These are phyloP conservation scores for Atopsyche davidsoni DNA, from an alignment of 1,140 invertebrate species.

Conservation along the genomic window DNA sequence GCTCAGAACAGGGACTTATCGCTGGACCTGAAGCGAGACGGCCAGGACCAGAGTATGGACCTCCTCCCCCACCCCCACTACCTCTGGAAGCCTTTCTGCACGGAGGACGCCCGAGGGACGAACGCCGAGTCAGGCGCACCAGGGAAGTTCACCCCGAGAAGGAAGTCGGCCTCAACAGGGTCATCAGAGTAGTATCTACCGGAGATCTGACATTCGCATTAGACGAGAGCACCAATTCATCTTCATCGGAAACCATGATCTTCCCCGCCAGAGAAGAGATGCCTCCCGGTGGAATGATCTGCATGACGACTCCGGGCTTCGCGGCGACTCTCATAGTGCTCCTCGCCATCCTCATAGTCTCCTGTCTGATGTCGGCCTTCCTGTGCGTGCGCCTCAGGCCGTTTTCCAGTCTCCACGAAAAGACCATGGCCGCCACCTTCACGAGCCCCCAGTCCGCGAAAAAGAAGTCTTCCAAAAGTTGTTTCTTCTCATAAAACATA, in stretches of 20 bases:
- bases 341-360: constrained; percentile 70
- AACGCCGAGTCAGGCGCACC: constrained; percentile 62
- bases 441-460: constrained; percentile 34
- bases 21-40: constrained; percentile 43
- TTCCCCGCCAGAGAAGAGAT: constrained; percentile 56
- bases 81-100: constrained; percentile 59
- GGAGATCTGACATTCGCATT: constrained; percentile 79
- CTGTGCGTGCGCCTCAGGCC: constrained; percentile 72
- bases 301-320: constrained; percentile 88
- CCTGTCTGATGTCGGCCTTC: constrained; percentile 77
- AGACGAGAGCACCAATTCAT: constrained; percentile 50
- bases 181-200: constrained; percentile 78
- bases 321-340: constrained; percentile 76
- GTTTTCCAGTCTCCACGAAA: constrained; percentile 52
- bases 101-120: constrained; percentile 63
- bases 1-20: constrained; percentile 55
- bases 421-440: constrained; percentile 48
- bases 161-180: constrained; percentile 74
- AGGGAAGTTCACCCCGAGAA: constrained; percentile 59
- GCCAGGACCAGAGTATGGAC: constrained; percentile 63
- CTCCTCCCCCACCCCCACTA: constrained; percentile 53
- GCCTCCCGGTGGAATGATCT: constrained; percentile 59
- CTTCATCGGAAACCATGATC: constrained; percentile 59
- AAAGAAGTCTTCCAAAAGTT: constrained; percentile 41
- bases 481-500: constrained; percentile 48